Base-by-base conservation (phyloP, 2,888 invertebrate species). In the Brachycybe producta region DNA sequence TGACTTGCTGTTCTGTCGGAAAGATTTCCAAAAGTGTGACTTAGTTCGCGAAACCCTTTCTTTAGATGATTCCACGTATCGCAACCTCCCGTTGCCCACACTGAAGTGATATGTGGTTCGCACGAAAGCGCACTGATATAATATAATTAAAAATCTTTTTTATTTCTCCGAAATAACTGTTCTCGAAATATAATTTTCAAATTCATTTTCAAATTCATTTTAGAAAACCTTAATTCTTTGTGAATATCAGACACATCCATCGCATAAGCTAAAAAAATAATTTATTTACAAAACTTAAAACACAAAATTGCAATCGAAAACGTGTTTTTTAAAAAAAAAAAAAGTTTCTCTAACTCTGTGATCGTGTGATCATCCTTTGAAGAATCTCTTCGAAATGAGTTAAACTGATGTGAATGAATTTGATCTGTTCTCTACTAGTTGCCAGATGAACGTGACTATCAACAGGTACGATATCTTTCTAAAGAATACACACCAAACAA, bases 391-490 rank as follows among this genome's bases (percentile, higher is more conserved):
- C 63, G 49, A 68, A 54, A 46, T 62, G 61, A 4, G 54, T 51
- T 11, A 67, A 58, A 56, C 62, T 61, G 34, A 55, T 58, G 49
- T 58, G 61, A 40, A 68, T 56, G 41, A 63, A 56, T 42, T 59
- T 58, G 44, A 67, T 61, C 51, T 65, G 66, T 23, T 65, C 64
- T 51, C 63, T 62, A 42, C 64, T 66, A 52, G 63, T 62, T 24
- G 60, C 55, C 42, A 66, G 59, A 55, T 68, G 66, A 35, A 58
- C 57, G 53, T 66, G 64, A n/a, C 67, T 66, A 57, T 68, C 66
- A 60, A 65, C 60, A 4, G 67, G 67, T 49, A 68, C 65, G 38
- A 68, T 55, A 40, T 67, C 67, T 66, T 66, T 52, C 15, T 58
- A 41, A 15, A 42, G 24, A 27, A 28, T n/a, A n/a, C n/a, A n/a